Conservation (phyloP, 2,888 invertebrate species). For the Timema podura region DNA sequence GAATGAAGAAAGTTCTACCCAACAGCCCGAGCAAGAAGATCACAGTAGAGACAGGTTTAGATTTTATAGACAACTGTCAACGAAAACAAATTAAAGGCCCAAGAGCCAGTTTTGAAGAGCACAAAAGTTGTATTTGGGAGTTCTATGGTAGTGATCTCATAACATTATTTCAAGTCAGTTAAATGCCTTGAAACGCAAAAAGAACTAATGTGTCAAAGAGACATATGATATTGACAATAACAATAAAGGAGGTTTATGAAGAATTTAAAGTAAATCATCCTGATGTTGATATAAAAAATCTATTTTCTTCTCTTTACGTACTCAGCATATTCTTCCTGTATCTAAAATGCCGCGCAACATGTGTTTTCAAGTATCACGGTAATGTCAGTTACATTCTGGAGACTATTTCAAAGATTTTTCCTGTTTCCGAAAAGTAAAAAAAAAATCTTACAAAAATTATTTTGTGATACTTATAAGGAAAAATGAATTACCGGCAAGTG, state of each 20-base stretch:
- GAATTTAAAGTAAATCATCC: background rate
- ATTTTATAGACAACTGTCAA: background rate
- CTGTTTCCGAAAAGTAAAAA: background rate
- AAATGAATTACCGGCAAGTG: slow-evolving; percentile 6
- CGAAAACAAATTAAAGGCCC: background rate
- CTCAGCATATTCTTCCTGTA: background rate
- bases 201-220: no score
- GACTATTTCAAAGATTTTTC: background rate
- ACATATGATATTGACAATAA: background rate
- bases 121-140: background rate
- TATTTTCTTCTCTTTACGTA: slow-evolving; percentile 5
- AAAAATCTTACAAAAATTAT: background rate
- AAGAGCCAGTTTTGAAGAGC: background rate
- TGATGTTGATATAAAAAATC: background rate
- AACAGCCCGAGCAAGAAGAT: background rate
- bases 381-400: background rate
- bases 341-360: background rate
- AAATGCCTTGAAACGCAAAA: slow-evolving; percentile 11
- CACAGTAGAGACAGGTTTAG: background rate
- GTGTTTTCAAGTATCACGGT: slow-evolving; percentile 7
- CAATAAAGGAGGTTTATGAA: background rate
- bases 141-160: slow-evolving; percentile 6
- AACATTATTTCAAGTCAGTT: slow-evolving; percentile 1
- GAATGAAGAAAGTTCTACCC: background rate
- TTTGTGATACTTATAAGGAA: slow-evolving; percentile 1